Evolutionary conservation across 2,888 invertebrate species (phyloP).

Genomic region (Pherbina coryleti): DNA sequence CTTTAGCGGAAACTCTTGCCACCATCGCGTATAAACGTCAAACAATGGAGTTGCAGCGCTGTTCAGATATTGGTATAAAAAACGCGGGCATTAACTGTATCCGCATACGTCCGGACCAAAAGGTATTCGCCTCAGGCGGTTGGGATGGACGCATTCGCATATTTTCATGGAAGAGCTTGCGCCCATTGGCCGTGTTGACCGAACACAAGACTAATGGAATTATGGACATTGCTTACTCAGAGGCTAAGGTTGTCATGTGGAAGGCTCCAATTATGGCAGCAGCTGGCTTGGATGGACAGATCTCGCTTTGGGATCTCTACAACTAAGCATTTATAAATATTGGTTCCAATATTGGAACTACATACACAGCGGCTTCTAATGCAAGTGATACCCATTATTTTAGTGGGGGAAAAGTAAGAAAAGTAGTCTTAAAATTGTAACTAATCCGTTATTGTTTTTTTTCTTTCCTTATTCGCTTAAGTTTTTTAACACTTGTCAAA

Average conservation of each 20-base stretch:
- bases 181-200: conserved; percentile 79
- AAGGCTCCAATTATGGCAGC: conserved; percentile 84
- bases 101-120: conserved; percentile 77
- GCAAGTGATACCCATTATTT: too few species aligned
- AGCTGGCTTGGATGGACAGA: conserved; percentile 80
- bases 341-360: too few species aligned
- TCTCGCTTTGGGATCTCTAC: conserved; percentile 86
- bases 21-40: conserved; percentile 64
- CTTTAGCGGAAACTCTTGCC: conserved; percentile 59
- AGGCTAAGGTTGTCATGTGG: conserved; percentile 76
- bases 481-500: too few species aligned
- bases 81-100: conserved; percentile 81
- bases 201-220: conserved; percentile 80
- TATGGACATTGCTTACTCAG: conserved; percentile 80
- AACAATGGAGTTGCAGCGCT: conserved; percentile 70
- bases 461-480: too few species aligned
- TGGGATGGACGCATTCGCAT: conserved; percentile 83
- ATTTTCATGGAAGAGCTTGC: conserved; percentile 82
- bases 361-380: too few species aligned
- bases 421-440: too few species aligned
- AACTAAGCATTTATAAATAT: conserved; percentile 70
- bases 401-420: too few species aligned
- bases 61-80: conserved; percentile 74
- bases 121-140: conserved; percentile 80
- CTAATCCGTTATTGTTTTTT: too few species aligned